A percentile compares a stretch with the other conserved stretches of the same genome.
Conservation (phyloP, 64 coral and sea anemone genomes). For the Montipora cactus region DNA sequence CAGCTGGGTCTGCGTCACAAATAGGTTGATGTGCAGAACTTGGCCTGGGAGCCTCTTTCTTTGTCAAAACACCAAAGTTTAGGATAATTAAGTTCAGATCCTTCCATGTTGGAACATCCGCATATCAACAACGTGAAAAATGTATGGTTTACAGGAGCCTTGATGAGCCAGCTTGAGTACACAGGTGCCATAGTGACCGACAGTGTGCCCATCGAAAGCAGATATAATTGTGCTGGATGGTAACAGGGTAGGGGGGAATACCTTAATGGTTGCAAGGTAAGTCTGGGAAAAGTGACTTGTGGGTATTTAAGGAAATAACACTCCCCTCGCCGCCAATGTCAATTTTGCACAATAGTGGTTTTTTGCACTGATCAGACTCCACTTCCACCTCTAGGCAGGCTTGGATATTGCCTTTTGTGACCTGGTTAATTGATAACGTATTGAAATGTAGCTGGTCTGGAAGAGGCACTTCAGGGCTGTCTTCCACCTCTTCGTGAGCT, state of each 20-base stretch:
- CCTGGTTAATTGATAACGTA: conserved; percentile 9
- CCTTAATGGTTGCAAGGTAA: not conserved
- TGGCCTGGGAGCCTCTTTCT: not conserved
- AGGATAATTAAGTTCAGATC: conserved; percentile 63
- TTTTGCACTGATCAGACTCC: conserved; percentile 51
- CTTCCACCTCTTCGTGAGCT: not conserved
- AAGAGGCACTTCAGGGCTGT: not conserved
- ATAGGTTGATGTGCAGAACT: not conserved
- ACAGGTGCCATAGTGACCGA: conserved; percentile 69
- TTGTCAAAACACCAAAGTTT: not conserved
- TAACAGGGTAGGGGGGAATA: not conserved
- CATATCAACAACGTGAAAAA: conserved; percentile 62
- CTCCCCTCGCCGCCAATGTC: conserved; percentile 63
- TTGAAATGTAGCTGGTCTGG: conserved; percentile 9
- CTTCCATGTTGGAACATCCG: conserved; percentile 33
- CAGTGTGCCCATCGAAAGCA: conserved; percentile 62
- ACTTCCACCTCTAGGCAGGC: conserved; percentile 54
- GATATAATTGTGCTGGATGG: conserved; percentile 30
- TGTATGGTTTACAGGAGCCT: conserved; percentile 18
- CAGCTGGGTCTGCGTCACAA: not conserved
- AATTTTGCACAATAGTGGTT: conserved; percentile 58
- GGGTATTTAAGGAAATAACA: conserved; percentile 25
- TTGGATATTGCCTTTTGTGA: conserved; percentile 21
- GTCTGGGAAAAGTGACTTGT: conserved; percentile 34
- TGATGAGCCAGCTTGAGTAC: conserved; percentile 31